A percentile compares a stretch with the other conserved stretches of the same genome.
phyloP scores from a whole-genome alignment of 2,113 vertebrate genomes.

The Calidris pygmaea region DNA sequence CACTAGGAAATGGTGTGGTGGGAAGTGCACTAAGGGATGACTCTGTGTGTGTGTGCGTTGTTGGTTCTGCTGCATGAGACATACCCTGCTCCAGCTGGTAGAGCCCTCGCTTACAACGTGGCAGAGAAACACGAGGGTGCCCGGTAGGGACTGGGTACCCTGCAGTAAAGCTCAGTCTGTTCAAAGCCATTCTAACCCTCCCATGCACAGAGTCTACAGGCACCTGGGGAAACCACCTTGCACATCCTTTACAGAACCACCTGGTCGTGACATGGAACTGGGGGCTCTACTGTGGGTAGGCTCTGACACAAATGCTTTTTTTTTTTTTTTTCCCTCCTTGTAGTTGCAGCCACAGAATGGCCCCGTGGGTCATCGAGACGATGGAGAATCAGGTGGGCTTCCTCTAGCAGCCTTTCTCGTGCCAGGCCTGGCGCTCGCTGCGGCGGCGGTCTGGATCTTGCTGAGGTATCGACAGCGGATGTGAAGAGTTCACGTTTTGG shows the following conservation, averaged over 20 bases:
- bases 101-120: background rate
- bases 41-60: background rate
- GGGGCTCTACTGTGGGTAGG: background rate
- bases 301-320: conserved; percentile 10
- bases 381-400: conserved; percentile 73
- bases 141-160: background rate
- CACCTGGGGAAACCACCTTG: background rate
- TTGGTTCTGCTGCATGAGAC: background rate
- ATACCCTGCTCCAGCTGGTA: background rate
- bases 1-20: background rate
- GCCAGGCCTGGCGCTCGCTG: conserved; percentile 68
- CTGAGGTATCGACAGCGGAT: conserved; percentile 75
- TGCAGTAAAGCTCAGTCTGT: background rate
- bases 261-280: background rate
- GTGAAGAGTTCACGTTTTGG: conserved; percentile 49
- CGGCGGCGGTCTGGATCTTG: conserved; percentile 62
- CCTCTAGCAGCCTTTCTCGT: conserved; percentile 71
- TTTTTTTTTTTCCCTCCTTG: conserved; percentile 33
- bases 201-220: background rate
- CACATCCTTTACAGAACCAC: background rate
- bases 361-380: conserved; percentile 60
- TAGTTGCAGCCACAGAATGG: conserved; percentile 76
- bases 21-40: background rate
- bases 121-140: background rate
- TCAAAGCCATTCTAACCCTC: background rate